Percentiles rank a stretch among this genome's conserved stretches.
These are phyloP conservation scores for Rhinogobio ventralis DNA, from an alignment of 2,797 vertebrate species.

Conservation along the genomic window DNA sequence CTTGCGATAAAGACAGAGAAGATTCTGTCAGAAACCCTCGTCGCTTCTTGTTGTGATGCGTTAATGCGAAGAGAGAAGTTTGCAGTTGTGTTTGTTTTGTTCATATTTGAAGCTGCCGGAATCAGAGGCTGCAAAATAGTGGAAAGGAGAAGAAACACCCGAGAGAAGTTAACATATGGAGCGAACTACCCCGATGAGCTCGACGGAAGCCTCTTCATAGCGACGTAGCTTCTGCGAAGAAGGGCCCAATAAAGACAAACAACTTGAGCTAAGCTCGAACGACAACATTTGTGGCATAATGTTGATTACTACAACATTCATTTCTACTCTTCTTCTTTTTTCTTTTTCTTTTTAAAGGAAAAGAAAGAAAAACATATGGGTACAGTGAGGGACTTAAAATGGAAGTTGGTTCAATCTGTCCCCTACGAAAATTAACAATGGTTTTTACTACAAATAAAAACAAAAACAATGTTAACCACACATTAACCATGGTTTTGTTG, in stretches of 20 bases:
- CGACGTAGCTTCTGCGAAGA: background rate
- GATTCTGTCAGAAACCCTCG: constrained; percentile 50
- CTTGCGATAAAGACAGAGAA: constrained; percentile 39
- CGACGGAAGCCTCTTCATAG: constrained; percentile 29
- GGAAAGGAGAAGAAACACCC: constrained; percentile 38
- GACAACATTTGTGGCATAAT: background rate
- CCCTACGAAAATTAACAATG: background rate
- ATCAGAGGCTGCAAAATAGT: constrained; percentile 39
- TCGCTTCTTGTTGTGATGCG: constrained; percentile 49
- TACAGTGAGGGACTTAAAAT: background rate
- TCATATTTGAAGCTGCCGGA: constrained; percentile 33
- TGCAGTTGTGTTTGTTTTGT: constrained; percentile 41
- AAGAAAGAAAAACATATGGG: background rate
- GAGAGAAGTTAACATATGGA: constrained; percentile 43
- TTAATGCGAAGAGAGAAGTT: constrained; percentile 57
- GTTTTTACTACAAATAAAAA: background rate
- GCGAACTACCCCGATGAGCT: constrained; percentile 46
- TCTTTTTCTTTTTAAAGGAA: background rate
- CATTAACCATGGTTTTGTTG: background rate
- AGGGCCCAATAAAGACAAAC: constrained; percentile 22
- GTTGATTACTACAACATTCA: background rate
- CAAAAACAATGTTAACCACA: background rate
- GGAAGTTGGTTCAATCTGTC: background rate
- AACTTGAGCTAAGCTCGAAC: background rate
- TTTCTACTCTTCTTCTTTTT: background rate